Evolutionary conservation across 92 coral and sea anemone species (phyloP), one percentile per base, ranked within the genome.

Genomic region (Paragorgia papillata): DNA sequence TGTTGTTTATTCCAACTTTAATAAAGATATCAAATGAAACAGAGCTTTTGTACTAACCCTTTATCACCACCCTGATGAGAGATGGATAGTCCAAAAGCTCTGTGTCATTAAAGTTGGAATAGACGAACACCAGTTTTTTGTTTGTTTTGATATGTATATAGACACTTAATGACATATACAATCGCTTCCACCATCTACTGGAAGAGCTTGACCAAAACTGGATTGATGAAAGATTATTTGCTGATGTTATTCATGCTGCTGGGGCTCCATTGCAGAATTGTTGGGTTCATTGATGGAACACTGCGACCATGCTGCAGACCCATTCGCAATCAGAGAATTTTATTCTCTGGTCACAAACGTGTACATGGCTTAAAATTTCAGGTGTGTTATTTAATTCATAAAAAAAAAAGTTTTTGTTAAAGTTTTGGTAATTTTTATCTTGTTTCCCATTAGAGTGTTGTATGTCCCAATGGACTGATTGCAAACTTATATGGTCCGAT

Each of bases 261-360:
- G 84, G 86, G 56, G 35, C 58, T 68, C 85, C 91, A 46, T 39
- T 77, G 3, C 29, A 76, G 17, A 86, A 76, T 69, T 86, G 87
- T 54, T 86, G 85, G 87, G 85, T 82, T 83, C 66, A 84, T 87
- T 53, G 85, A 79, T 53, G 84, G 81, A 35, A 79, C 84, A 13
- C 69, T 84, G 62, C 50, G 84, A 63, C 86, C 79, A 75, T 81
- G 86, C 77, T 85, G 89, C 40, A 24, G 87, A 15, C 90, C 84
- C 3, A 40, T 76, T 7, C 44, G 20, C 18, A 86, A 82, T 60
- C 87, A 76, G 50, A 61, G 84, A 69, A 86, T 82, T 46, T 37
- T 82, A 43, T 86, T 67, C 50, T 82, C 87, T 21, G 90, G 90
- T 22, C 84, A 86, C 77, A 86, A 86, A 68, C 90, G 78, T 2